phyloP scores from a whole-genome alignment of 2,888 invertebrate genomes.

The Agrilus biguttatus region DNA sequence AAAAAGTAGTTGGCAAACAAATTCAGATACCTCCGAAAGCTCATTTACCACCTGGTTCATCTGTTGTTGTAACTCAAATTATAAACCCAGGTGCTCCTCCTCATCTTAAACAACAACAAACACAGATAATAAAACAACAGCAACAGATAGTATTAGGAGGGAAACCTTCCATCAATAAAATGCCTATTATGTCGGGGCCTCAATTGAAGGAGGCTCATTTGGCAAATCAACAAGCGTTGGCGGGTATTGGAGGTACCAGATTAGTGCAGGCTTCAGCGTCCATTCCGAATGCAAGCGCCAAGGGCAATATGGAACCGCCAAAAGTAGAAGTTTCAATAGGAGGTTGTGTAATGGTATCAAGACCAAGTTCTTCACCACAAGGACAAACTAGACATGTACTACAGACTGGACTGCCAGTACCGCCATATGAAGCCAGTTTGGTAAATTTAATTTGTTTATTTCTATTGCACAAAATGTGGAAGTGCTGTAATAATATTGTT shows the following conservation, averaged over 20 bases:
- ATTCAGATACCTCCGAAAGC: conserved; percentile 25
- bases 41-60: conserved; percentile 17
- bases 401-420: conserved; percentile 41
- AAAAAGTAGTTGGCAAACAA: conserved; percentile 9
- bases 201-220: conserved; percentile 12
- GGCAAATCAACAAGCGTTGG: conserved; percentile 12
- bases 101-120: conserved; percentile 28
- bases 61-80: conserved; percentile 3
- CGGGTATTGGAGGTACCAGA: conserved; percentile 34
- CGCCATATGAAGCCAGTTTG: conserved; percentile 51
- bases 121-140: conserved; percentile 4
- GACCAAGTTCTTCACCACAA: conserved; percentile 28
- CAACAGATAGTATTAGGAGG: conserved; percentile 5
- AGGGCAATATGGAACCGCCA: conserved; percentile 35
- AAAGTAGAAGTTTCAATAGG: conserved; percentile 39
- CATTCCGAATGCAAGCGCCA: conserved; percentile 24
- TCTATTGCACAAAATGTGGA: neutral
- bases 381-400: conserved; percentile 38
- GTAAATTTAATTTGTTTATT: conserved; percentile 37
- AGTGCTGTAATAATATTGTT: too few species aligned
- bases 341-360: conserved; percentile 39
- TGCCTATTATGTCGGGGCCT: conserved; percentile 37
- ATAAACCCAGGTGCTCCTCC: conserved; percentile 22
- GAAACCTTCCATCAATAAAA: conserved; percentile 16
- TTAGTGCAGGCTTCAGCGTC: conserved; percentile 45